A percentile compares a stretch with the other conserved stretches of the same genome.
Evolutionary conservation across 2,888 invertebrate species (phyloP).

Genomic region (Brassicogethes aeneus): DNA sequence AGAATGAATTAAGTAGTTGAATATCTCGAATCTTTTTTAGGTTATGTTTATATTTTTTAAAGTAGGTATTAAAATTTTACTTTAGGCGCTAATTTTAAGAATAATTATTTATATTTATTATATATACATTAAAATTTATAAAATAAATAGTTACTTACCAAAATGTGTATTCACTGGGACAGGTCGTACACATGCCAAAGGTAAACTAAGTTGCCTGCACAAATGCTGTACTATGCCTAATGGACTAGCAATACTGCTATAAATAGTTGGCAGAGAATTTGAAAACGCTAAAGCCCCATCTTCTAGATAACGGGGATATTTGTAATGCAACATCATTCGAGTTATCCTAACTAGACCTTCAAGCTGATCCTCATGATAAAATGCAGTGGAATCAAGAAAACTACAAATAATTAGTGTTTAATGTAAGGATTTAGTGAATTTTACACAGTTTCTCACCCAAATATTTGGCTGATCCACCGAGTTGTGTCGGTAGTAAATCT

Average conservation of each 20-base stretch:
- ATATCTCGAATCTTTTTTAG: no score
- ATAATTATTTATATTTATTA: no score
- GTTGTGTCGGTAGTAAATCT: slow-evolving; percentile 79
- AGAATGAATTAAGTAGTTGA: no score
- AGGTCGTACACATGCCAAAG: slow-evolving; percentile 74
- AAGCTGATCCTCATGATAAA: slow-evolving; percentile 79
- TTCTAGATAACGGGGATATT: slow-evolving; percentile 70
- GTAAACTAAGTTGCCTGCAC: slow-evolving; percentile 75
- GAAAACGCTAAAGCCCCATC: slow-evolving; percentile 76
- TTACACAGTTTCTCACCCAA: slow-evolving; percentile 49
- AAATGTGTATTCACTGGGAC: slow-evolving; percentile 71
- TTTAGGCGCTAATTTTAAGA: no score
- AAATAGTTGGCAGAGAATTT: slow-evolving; percentile 75
- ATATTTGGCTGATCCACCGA: slow-evolving; percentile 79
- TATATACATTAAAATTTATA: no score
- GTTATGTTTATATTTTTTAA: no score
- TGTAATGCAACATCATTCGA: slow-evolving; percentile 67
- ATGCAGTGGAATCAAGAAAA: slow-evolving; percentile 72
- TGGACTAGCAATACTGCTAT: slow-evolving; percentile 74
- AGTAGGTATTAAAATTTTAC: no score
- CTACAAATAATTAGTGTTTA: slow-evolving; percentile 42
- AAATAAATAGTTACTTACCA: slow-evolving; percentile 38
- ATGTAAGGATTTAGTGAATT: not conserved
- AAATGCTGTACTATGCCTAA: slow-evolving; percentile 70
- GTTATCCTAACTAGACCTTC: slow-evolving; percentile 82